A percentile compares a stretch with the other conserved stretches of the same genome.
phyloP scores from a whole-genome alignment of 1,140 invertebrate species.

The Microplitis demolitor region DNA sequence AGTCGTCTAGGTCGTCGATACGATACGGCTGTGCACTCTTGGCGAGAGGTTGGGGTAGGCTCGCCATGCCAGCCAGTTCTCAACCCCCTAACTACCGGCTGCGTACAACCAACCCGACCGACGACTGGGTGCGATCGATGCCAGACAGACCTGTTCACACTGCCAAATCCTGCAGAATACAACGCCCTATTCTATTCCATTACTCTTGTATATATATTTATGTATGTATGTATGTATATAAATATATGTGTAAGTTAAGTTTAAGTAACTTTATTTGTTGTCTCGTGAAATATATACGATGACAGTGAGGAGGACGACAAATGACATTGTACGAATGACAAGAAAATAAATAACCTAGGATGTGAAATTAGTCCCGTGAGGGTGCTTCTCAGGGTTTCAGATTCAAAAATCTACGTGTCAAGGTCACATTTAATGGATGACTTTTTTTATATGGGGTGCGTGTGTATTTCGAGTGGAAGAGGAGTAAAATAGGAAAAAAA shows the following conservation, averaged over 20 bases:
- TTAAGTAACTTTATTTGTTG: not conserved
- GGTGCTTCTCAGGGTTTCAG: not conserved
- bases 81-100: conserved; percentile 10
- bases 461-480: not conserved
- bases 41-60: conserved; percentile 59
- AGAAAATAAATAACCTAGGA: too few species aligned
- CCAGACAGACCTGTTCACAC: conserved; percentile 61
- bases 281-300: not conserved
- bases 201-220: conserved; percentile 4
- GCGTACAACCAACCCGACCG: too few species aligned
- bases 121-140: conserved; percentile 54
- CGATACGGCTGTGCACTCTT: conserved; percentile 44
- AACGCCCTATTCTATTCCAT: conserved; percentile 14
- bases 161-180: conserved; percentile 52
- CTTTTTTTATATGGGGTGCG: not conserved
- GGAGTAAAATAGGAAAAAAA: conserved; percentile 1
- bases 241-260: too few species aligned
- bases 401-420: conserved; percentile 8
- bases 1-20: conserved; percentile 54
- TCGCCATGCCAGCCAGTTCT: conserved; percentile 47
- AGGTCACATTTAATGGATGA: conserved; percentile 11
- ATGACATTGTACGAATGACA: too few species aligned
- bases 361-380: not conserved
- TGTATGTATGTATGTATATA: not conserved
- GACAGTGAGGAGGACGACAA: too few species aligned